Base-by-base conservation (phyloP, 1,140 invertebrate species). In the Achatina immaculata region DNA sequence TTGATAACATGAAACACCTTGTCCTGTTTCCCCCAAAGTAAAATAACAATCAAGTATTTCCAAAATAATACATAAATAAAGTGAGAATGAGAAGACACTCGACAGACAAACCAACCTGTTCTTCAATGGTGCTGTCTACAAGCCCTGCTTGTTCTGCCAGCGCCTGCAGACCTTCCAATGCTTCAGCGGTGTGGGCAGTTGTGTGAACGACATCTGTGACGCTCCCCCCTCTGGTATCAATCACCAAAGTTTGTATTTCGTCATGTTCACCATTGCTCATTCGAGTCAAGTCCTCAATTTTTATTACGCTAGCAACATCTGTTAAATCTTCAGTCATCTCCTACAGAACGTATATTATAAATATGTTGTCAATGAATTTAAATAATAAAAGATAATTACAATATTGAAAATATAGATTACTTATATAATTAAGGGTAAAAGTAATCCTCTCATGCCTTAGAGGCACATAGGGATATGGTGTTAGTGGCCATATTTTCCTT, bases 151-250 rank as follows among this genome's bases (percentile, higher is more conserved):
- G 86, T 80, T 88, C 86, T 1, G 89, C 86, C 31, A 90, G 78
- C 6, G 89, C 89, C 81, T 90, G 88, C 9, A 90, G 81, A 21
- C 88, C 89, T 81, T 89, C 86, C 28, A 90, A 87, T 19, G 89
- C 89, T 28, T 89, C 89, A 4, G 87, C 88, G n/a, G 89, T 88
- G 36, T 89, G 75, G 40, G 38, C 16, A 69, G 42, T 11, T 45
- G 80, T 1, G 73, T 68, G 31, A 65, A 34, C 45, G 40, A 69
- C 72, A 24, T 65, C 65, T 42, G 51, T 58, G 4, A 55, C 38
- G 11, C 43, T 62, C 14, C 40, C 45, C 14, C 34, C 40, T 65
- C 78, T 43, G 43, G 40, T 68, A 76, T 65, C 66, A 65, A 71
- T 51, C 11, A 69, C 66, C 73, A 79, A 38, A 36, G 21, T 73